Conservation (phyloP, 2,888 invertebrate genomes). For the Ophion ellenae region DNA sequence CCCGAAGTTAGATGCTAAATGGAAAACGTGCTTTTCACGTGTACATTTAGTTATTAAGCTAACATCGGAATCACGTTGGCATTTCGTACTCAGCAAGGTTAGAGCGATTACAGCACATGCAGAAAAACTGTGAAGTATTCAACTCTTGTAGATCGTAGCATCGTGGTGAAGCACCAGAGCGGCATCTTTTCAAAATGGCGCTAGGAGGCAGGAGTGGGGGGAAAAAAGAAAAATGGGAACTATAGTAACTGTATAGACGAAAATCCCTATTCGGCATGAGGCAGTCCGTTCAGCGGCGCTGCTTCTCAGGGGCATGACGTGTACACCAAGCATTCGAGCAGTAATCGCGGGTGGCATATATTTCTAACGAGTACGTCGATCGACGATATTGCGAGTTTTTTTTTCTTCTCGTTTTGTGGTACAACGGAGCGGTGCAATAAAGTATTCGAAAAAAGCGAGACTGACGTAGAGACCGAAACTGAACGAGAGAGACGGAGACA, state of each 20-base stretch:
- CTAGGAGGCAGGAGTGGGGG: neutral
- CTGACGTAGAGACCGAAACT: neutral
- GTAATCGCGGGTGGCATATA: constrained; percentile 77
- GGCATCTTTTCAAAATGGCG: constrained; percentile 42
- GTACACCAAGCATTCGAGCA: constrained; percentile 74
- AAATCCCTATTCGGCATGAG: constrained; percentile 60
- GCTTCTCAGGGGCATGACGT: constrained; percentile 73
- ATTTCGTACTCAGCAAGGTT: neutral
- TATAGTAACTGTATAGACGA: constrained; percentile 49
- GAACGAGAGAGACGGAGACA: neutral
- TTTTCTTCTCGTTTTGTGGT: neutral
- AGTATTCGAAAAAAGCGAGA: neutral
- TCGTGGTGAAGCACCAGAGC: neutral
- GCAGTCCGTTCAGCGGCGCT: constrained; percentile 71
- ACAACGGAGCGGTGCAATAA: neutral
- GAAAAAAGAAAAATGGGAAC: constrained; percentile 20
- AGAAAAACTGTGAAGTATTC: neutral
- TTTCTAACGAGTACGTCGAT: constrained; percentile 73
- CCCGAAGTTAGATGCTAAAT: neutral
- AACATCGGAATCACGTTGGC: neutral
- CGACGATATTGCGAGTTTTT: constrained; percentile 58
- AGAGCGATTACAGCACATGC: neutral
- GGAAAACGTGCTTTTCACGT: neutral
- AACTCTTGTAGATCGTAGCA: neutral
- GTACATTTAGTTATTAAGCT: neutral